A percentile compares a stretch with the other conserved stretches of the same genome.
Conservation (phyloP, 2,113 vertebrate genomes). For the Aegithalos caudatus region DNA sequence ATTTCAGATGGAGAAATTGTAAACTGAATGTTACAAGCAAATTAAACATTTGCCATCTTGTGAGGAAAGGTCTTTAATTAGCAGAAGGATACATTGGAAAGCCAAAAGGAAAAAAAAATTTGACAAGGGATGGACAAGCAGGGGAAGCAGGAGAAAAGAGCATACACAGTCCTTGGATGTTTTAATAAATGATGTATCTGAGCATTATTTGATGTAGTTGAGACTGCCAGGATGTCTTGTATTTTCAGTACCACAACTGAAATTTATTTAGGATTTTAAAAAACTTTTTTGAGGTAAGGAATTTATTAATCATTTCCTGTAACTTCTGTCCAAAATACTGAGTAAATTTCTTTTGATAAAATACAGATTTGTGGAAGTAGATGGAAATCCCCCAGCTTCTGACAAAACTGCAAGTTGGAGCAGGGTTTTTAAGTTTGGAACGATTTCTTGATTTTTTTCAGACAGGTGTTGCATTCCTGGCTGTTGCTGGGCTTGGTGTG, state of each 20-base stretch:
- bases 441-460: not conserved
- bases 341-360: conserved; percentile 46
- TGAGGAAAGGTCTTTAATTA: conserved; percentile 46
- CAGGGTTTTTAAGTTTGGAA: not conserved
- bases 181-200: conserved; percentile 68
- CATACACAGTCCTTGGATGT: conserved; percentile 31
- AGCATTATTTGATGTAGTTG: conserved; percentile 53
- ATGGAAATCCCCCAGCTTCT: not conserved
- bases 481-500: not conserved
- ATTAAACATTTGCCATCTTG: conserved; percentile 54
- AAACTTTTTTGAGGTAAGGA: conserved; percentile 42
- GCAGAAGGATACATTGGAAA: not conserved
- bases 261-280: conserved; percentile 45
- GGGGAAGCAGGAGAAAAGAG: conserved; percentile 15
- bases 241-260: conserved; percentile 31
- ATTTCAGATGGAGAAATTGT: not conserved
- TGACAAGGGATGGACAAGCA: not conserved
- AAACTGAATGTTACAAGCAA: conserved; percentile 20
- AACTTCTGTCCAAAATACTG: conserved; percentile 42
- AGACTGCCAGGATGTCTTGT: conserved; percentile 48
- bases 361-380: not conserved
- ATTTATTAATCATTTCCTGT: conserved; percentile 49
- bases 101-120: conserved; percentile 2
- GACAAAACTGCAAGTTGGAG: not conserved
- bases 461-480: not conserved